These are phyloP conservation scores for Colinus virginianus DNA, from an alignment of 2,113 vertebrate genomes.

Conservation along the genomic window DNA sequence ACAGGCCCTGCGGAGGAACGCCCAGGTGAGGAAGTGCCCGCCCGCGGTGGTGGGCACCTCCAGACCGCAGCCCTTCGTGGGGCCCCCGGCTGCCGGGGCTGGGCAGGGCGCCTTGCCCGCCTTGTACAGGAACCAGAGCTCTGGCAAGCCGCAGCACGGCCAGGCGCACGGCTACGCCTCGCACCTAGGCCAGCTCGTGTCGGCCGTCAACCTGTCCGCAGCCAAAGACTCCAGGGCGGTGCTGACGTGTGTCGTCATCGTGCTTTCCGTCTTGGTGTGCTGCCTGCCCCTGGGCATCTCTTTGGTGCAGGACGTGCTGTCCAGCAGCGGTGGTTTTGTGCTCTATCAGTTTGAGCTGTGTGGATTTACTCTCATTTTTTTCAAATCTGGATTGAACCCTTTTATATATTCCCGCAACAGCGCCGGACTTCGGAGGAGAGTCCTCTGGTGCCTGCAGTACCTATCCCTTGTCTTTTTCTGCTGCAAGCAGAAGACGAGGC, in stretches of 20 bases:
- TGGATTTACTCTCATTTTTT: slow-evolving; percentile 93
- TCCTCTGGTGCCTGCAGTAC: slow-evolving; percentile 89
- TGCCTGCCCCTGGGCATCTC: slow-evolving; percentile 92
- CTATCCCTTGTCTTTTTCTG: slow-evolving; percentile 86
- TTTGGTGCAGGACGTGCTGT: slow-evolving; percentile 87
- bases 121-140: slow-evolving; percentile 90
- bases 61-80: slow-evolving; percentile 81
- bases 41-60: slow-evolving; percentile 82
- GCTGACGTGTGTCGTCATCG: slow-evolving; percentile 90
- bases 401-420: slow-evolving; percentile 98
- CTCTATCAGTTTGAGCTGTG: slow-evolving; percentile 96
- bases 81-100: slow-evolving; percentile 29
- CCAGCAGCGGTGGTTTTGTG: slow-evolving; percentile 81
- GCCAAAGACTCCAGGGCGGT: slow-evolving; percentile 93
- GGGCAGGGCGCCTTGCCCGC: slow-evolving; percentile 82
- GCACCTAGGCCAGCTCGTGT: slow-evolving; percentile 81
- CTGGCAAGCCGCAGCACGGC: slow-evolving; percentile 84
- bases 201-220: slow-evolving; percentile 86
- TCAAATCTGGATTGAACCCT: slow-evolving; percentile 96
- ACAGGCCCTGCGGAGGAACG: slow-evolving; percentile 89
- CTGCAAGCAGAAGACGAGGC: slow-evolving; percentile 92
- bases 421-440: slow-evolving; percentile 88
- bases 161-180: slow-evolving; percentile 79
- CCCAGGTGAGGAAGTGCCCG: slow-evolving; percentile 86
- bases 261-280: slow-evolving; percentile 91